Percentiles rank a stretch among this genome's conserved stretches.
Conservation (phyloP, 2,797 vertebrate genomes). For the Danio choprae region DNA sequence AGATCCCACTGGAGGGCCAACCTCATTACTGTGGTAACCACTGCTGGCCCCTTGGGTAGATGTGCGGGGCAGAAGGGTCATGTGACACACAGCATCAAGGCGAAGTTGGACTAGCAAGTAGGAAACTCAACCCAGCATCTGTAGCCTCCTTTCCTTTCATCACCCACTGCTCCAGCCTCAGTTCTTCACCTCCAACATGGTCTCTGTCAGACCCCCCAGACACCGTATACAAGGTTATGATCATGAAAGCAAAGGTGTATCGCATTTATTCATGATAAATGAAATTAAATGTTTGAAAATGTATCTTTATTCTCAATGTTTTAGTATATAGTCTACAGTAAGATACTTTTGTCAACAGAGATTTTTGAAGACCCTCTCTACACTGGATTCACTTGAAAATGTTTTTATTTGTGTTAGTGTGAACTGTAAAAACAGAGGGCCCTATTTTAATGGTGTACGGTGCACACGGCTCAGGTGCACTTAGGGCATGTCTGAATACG, state of each 20-base stretch:
- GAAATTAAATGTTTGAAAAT: too few species aligned
- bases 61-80: constrained; percentile 57
- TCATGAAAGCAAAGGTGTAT: constrained; percentile 70
- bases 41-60: constrained; percentile 51
- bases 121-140: neutral
- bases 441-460: too few species aligned
- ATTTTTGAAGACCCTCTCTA: too few species aligned
- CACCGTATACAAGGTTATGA: constrained; percentile 64
- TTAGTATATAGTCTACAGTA: too few species aligned
- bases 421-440: too few species aligned
- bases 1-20: constrained; percentile 45
- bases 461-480: too few species aligned
- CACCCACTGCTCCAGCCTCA: neutral
- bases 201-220: constrained; percentile 39
- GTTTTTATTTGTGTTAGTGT: too few species aligned
- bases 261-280: constrained; percentile 1
- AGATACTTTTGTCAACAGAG: too few species aligned
- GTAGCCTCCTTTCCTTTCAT: neutral
- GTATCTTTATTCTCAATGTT: too few species aligned
- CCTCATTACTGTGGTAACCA: constrained; percentile 59
- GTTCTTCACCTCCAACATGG: constrained; percentile 20
- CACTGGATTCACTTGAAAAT: too few species aligned
- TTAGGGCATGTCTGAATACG: too few species aligned
- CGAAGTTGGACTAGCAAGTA: constrained; percentile 40
- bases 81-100: constrained; percentile 21